Base-by-base conservation (phyloP, 2,797 vertebrate genomes). In the Enteromius paludinosus region DNA sequence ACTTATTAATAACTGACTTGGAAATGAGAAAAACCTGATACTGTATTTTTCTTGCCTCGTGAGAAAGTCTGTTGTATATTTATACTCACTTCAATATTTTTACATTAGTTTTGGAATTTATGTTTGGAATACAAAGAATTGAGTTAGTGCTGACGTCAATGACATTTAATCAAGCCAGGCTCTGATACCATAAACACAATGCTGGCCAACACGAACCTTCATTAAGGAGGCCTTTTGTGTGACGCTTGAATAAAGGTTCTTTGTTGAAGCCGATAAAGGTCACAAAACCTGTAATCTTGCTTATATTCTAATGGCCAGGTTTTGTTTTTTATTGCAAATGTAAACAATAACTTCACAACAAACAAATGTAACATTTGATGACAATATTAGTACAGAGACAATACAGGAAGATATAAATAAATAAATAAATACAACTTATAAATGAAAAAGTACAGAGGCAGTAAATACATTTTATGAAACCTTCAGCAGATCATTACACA, bases 161-260 rank as follows among this genome's bases (percentile, higher is more conserved):
- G 35, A 3, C 52, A 61, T 70, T 71, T 23, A 47, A 71, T 41
- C 38, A 56, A 28, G 11, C 30, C 7, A 68, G 64, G 15, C 30
- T 68, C 45, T 68, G 47, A 79, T 59, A 59, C 45, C 65, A 68
- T 35, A 56, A 68, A 25, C n/a, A 43, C 49, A 70, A 28, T 20
- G 35, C 65, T 14, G 15, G 23, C 35, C 35, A 28, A 25, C 35
- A 28, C 23, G 1, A 79, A 28, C 64, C 15, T 41, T 66, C 35
- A 30, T 56, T 41, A 79, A 66, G 9, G 5, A 28, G 23, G 41
- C 25, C 6, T 59, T 69, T 70, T 79, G 35, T 45, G 68, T 41
- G 6, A 12, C 14, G 35, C 52, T 69, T 41, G 20, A 14, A 78
- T 43, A 56, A 69, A 70, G 35, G 5, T 17, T 28, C 35, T 70